These are phyloP conservation scores for Arenaria interpres DNA, from an alignment of 2,113 vertebrate species.

Conservation along the genomic window DNA sequence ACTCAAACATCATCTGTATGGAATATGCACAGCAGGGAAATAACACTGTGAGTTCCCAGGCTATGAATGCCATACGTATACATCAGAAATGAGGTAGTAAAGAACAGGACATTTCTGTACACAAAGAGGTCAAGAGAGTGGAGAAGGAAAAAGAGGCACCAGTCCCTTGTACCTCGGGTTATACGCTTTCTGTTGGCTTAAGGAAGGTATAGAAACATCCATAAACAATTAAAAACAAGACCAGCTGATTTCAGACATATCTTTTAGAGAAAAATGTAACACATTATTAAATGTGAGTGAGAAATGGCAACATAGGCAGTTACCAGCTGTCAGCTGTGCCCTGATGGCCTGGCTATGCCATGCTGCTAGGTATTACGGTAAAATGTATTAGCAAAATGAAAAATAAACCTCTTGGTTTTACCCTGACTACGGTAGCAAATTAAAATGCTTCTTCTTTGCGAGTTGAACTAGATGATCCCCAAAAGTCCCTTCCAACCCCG, in stretches of 20 bases:
- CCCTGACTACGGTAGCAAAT: background rate
- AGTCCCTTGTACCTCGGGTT: accelerated
- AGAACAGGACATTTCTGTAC: background rate
- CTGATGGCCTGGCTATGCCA: accelerated
- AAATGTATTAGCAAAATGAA: background rate
- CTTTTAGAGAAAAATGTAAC: background rate
- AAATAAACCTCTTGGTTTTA: background rate
- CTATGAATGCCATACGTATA: background rate
- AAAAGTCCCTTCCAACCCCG: too few relatives aligned
- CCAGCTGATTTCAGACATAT: background rate
- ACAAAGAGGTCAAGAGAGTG: background rate
- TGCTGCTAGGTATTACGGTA: background rate
- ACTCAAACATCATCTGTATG: background rate
- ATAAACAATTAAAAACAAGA: background rate
- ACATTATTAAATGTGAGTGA: background rate
- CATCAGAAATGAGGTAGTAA: background rate
- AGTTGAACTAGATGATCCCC: too few relatives aligned
- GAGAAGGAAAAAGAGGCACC: background rate
- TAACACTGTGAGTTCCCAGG: background rate
- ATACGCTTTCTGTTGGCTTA: background rate
- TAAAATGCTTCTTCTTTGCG: background rate
- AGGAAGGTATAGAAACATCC: background rate
- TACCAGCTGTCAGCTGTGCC: background rate
- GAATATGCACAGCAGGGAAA: background rate
- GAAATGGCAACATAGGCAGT: background rate